Percentiles rank a stretch among this genome's conserved stretches.
Evolutionary conservation across 2,797 vertebrate species (phyloP).

Genomic region (Glossophaga mutica): DNA sequence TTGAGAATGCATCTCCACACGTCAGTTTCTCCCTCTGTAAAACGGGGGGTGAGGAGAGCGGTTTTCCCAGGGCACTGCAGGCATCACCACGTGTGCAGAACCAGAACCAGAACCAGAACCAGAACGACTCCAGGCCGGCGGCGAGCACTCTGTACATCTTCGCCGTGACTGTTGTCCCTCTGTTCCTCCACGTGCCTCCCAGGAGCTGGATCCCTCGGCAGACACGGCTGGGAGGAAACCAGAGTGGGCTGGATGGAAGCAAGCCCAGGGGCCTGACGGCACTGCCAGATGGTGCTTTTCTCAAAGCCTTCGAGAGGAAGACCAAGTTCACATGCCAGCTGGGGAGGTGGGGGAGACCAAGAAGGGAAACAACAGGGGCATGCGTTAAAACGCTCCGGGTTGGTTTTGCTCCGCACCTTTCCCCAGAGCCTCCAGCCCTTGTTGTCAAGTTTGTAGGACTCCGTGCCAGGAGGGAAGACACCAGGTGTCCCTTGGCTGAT

Average conservation of each 20-base stretch:
- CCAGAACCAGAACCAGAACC: neutral
- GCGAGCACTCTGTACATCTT: rapidly evolving
- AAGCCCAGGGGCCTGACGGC: neutral
- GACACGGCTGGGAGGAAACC: neutral
- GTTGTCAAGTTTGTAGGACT: neutral
- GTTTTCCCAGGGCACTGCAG: neutral
- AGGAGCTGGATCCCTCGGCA: neutral
- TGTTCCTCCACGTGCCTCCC: neutral
- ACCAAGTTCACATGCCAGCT: neutral
- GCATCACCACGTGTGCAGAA: neutral
- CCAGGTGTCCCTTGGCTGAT: neutral
- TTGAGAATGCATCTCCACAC: neutral
- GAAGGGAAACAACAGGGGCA: neutral
- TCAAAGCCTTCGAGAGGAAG: neutral
- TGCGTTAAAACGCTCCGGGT: neutral
- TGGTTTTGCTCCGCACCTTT: neutral
- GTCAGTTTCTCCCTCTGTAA: neutral
- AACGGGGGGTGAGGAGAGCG: rapidly evolving
- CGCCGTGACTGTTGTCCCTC: rapidly evolving
- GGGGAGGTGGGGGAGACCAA: neutral
- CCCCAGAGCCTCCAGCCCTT: neutral
- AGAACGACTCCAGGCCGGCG: neutral
- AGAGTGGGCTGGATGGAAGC: slow-evolving; percentile 7
- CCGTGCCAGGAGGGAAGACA: neutral
- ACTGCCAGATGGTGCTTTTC: slow-evolving; percentile 31